phyloP scores from a whole-genome alignment of 2,888 invertebrate genomes.

The Cylindroiulus punctatus region DNA sequence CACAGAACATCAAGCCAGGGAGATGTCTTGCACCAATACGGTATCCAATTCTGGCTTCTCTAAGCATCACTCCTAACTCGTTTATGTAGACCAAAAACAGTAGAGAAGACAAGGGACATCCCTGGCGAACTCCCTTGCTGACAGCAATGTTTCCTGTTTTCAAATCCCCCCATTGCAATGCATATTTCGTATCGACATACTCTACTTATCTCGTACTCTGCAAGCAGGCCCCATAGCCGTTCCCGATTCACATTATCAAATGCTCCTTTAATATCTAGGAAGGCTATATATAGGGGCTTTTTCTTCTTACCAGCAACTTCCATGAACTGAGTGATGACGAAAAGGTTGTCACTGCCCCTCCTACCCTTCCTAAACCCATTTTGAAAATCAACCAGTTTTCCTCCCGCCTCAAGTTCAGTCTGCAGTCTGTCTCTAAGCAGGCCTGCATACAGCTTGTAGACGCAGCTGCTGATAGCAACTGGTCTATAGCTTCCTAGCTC shows the following conservation, averaged over 20 bases:
- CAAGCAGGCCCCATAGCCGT: background rate
- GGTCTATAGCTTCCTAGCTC: background rate
- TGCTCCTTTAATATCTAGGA: background rate
- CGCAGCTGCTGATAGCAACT: background rate
- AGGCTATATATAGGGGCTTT: background rate
- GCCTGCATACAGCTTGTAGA: background rate
- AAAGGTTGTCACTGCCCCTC: background rate
- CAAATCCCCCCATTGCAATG: background rate
- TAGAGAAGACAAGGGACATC: background rate
- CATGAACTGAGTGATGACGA: too few species aligned
- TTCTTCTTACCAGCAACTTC: background rate
- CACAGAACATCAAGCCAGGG: background rate
- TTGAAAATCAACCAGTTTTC: background rate
- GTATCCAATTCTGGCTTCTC: background rate
- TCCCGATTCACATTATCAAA: background rate
- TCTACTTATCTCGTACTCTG: background rate
- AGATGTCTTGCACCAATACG: background rate
- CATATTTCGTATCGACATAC: background rate
- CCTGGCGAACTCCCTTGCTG: background rate
- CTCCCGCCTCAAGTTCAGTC: background rate
- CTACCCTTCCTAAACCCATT: too few species aligned
- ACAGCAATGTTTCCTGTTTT: background rate
- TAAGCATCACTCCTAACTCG: background rate
- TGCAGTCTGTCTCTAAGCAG: background rate
- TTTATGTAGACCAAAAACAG: too few species aligned